Percentiles rank a stretch among this genome's conserved stretches.
Evolutionary conservation across 1,140 invertebrate genomes (phyloP).

Genomic region (Dendroctonus valens): DNA sequence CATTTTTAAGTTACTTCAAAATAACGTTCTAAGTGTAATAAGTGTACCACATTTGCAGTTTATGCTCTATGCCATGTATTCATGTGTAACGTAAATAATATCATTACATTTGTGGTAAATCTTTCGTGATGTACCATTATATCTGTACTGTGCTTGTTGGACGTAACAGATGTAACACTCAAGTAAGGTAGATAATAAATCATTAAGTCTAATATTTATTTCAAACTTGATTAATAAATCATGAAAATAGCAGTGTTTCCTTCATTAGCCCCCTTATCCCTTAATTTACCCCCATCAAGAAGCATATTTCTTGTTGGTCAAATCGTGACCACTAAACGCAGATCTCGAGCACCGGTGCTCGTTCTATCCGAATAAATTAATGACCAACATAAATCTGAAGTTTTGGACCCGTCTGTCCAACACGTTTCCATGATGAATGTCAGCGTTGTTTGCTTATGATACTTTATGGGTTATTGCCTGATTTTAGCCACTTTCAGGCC

Average conservation of each 20-base stretch:
- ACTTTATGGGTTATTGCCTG: not conserved
- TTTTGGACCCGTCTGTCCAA: conserved; percentile 13
- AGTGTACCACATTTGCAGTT: too few species aligned
- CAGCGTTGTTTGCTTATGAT: conserved; percentile 16
- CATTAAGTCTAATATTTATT: too few species aligned
- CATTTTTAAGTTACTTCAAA: too few species aligned
- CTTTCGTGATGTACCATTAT: too few species aligned
- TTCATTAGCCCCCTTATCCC: conserved; percentile 14
- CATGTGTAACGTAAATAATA: too few species aligned
- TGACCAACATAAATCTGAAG: conserved; percentile 22
- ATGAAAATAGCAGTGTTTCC: conserved; percentile 10
- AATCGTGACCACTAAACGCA: conserved; percentile 19
- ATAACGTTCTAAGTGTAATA: too few species aligned
- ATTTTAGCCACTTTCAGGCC: too few species aligned
- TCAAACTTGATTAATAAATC: not conserved
- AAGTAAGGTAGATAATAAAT: too few species aligned
- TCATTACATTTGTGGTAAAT: too few species aligned
- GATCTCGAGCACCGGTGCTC: conserved; percentile 18
- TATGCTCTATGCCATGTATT: too few species aligned
- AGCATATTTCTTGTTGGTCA: conserved; percentile 21
- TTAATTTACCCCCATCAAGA: conserved; percentile 16
- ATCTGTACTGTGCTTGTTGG: too few species aligned
- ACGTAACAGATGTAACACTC: too few species aligned
- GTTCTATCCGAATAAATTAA: conserved; percentile 24
- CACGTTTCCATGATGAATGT: conserved; percentile 17